Base-by-base conservation (phyloP, 2,113 vertebrate genomes). In the Pyrgilauda ruficollis region DNA sequence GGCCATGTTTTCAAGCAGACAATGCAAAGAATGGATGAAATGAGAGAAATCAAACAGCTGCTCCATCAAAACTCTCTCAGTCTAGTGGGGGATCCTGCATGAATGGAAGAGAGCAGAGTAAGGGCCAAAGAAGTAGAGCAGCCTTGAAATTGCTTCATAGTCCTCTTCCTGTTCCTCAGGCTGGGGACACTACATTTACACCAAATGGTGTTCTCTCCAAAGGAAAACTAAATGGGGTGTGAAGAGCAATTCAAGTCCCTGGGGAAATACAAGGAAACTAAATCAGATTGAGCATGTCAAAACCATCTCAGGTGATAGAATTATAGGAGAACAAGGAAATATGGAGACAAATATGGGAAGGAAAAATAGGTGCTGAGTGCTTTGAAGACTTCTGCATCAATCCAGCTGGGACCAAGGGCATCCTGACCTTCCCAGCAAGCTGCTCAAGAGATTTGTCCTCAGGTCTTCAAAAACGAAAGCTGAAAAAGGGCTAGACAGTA, bases 221-320 rank as follows among this genome's bases (percentile, higher is more conserved):
- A 94, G 86, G 55, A 76, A 85, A 93, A 75, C 67, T 86, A 90
- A 95, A 90, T 77, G 75, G 75, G 79, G 27, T 84, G 69, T 80
- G 91, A 85, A 87, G 91, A 95, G 47, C 84, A 94, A 88, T 86
- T 94, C 78, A 63, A 50, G 61, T 56, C 85, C 56, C 82, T n/a
- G 44, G 82, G 75, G 94, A 96, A 96, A 95, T 96, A 92, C 12
- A 92, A 67, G 52, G 63, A 88, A 88, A 80, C 85, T 67, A 92
- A 94, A 95, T 96, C 87, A 94, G 92, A 90, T 47, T 77, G 85
- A 80, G 78, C 87, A 83, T 80, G 87, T 93, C 92, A 86, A 91
- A 96, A 87, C 33, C 61, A 72, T 90, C 87, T 77, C 79, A 84
- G 88, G 59, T 95, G 91, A 95, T 53, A 56, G 84, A 94, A 64